Conservation (phyloP, 1,140 invertebrate species). For the Littorina saxatilis region DNA sequence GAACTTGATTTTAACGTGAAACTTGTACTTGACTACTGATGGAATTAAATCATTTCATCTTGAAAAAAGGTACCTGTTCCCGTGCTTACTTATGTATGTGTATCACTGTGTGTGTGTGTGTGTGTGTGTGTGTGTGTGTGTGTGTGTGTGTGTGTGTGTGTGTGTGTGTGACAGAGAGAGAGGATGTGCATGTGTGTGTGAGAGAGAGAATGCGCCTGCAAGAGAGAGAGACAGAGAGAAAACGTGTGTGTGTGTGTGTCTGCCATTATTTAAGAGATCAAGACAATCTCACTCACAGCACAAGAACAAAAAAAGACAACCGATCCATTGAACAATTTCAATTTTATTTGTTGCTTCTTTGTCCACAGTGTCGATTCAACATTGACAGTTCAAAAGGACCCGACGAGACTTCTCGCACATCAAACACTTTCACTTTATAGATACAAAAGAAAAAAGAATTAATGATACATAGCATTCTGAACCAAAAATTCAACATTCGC, state of each 20-base stretch:
- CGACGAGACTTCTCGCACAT: neutral
- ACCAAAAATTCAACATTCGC: neutral
- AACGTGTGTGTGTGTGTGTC: too few species aligned
- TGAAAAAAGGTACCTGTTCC: too few species aligned
- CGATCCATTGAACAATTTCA: neutral
- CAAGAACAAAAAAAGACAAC: neutral
- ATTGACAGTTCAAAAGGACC: neutral
- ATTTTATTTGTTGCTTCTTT: neutral
- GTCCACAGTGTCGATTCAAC: neutral
- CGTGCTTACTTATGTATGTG: too few species aligned
- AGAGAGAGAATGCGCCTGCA: neutral
- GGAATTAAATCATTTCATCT: too few species aligned
- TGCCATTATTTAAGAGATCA: too few species aligned
- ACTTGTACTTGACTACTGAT: too few species aligned
- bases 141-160: too few species aligned
- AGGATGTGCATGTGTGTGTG: neutral
- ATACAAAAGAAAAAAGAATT: neutral
- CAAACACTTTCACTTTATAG: neutral
- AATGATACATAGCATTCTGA: neutral
- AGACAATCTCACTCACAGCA: neutral
- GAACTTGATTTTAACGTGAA: too few species aligned
- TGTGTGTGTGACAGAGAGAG: neutral
- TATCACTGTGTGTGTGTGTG: too few species aligned
- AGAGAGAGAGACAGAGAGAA: neutral
- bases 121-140: too few species aligned